phyloP scores from a whole-genome alignment of 2,797 vertebrate genomes.

The Lagodon rhomboides region DNA sequence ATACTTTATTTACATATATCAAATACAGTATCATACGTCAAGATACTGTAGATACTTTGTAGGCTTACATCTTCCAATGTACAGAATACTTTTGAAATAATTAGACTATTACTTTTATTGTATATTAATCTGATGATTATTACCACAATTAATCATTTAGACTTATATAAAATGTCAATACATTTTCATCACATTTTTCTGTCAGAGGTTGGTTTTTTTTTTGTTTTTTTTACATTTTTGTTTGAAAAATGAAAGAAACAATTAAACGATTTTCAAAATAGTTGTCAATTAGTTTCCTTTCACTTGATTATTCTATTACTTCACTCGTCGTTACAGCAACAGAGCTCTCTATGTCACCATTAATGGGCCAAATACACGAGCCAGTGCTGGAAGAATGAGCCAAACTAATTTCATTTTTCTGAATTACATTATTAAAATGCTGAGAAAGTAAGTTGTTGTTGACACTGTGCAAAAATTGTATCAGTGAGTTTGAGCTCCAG shows the following conservation, averaged over 20 bases:
- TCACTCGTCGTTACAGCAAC: not conserved
- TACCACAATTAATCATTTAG: no score
- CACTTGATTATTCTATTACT: no score
- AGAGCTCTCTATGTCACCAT: not conserved
- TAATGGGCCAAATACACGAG: not conserved
- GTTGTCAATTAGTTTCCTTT: no score
- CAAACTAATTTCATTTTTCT: not conserved
- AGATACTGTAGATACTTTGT: no score
- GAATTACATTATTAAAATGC: not conserved
- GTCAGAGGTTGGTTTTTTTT: no score
- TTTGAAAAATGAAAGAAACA: no score
- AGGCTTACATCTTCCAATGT: not conserved
- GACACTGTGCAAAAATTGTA: not conserved
- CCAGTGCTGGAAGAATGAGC: not conserved
- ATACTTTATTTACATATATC: not conserved
- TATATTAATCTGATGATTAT: no score
- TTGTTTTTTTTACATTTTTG: no score
- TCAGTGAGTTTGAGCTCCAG: not conserved
- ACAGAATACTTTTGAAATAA: not conserved
- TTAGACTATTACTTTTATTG: not conserved
- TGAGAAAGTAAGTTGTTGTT: not conserved
- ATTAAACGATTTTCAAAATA: no score
- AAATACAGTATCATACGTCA: not conserved
- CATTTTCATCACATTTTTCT: no score
- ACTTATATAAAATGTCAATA: no score